Conservation (phyloP, 2,113 vertebrate genomes). For the Sinosuthora webbiana region DNA sequence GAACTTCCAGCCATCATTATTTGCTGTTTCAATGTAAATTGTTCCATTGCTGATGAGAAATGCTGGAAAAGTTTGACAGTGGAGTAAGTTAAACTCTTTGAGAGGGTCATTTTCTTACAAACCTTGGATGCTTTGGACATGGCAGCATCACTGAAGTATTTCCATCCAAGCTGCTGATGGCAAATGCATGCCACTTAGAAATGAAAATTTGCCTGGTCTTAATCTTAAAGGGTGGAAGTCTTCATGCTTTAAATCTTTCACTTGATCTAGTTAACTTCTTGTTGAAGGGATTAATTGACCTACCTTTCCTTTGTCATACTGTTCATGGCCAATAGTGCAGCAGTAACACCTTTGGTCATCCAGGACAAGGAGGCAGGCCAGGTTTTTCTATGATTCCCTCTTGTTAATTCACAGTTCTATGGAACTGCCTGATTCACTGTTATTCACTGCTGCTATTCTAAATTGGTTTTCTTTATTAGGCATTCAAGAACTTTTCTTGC, state of each 20-base stretch:
- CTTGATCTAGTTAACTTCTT: background rate
- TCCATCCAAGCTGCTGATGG: background rate
- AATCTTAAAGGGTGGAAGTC: background rate
- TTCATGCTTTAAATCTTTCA: background rate
- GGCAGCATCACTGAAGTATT: background rate
- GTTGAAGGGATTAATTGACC: background rate
- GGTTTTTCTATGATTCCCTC: background rate
- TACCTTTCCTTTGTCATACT: background rate
- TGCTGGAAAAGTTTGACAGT: background rate
- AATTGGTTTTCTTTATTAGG: background rate
- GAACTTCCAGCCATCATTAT: background rate
- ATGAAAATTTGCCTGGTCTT: background rate
- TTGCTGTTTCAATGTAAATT: background rate
- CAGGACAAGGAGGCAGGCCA: background rate
- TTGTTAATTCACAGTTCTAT: background rate
- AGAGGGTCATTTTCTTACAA: fast-evolving
- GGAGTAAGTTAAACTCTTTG: background rate
- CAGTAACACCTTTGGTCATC: background rate
- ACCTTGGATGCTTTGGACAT: background rate
- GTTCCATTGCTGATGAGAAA: background rate
- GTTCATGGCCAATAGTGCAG: background rate
- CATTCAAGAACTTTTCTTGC: background rate
- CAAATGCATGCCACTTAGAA: background rate
- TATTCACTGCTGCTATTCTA: background rate
- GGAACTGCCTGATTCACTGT: background rate